Evolutionary conservation across 2,888 invertebrate genomes (phyloP).

Genomic region (Cryptus viduatorius): DNA sequence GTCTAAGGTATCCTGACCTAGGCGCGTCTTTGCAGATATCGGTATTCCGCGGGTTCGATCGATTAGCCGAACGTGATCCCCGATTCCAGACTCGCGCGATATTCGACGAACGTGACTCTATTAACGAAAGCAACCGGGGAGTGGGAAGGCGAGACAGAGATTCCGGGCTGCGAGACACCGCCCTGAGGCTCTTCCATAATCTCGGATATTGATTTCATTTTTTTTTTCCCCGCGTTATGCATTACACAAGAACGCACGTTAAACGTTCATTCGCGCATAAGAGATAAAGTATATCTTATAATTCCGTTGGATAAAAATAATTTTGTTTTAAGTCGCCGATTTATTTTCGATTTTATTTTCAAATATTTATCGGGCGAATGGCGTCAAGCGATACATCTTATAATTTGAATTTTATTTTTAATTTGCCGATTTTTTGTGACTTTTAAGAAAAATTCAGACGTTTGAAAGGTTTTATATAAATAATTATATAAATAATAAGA

Average conservation of each 20-base stretch:
- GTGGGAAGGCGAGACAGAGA: slow-evolving; percentile 13
- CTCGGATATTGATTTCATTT: slow-evolving; percentile 64
- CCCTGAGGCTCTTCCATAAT: slow-evolving; percentile 56
- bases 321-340: not conserved
- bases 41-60: slow-evolving; percentile 53
- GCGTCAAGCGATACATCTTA: no score
- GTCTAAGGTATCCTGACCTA: slow-evolving; percentile 25
- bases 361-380: no score
- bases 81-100: slow-evolving; percentile 43
- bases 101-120: slow-evolving; percentile 65
- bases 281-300: not conserved
- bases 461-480: no score
- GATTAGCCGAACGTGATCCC: slow-evolving; percentile 64
- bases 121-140: slow-evolving; percentile 56
- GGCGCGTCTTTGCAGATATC: not conserved
- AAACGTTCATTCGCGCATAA: not conserved
- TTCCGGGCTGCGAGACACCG: slow-evolving; percentile 49
- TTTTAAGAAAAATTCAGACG: no score
- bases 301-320: not conserved
- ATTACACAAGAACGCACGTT: slow-evolving; percentile 32
- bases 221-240: slow-evolving; percentile 8
- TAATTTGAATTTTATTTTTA: no score
- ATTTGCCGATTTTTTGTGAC: no score
- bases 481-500: no score
- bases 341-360: no score